A percentile compares a stretch with the other conserved stretches of the same genome.
These are phyloP conservation scores for Diorhabda sublineata DNA, from an alignment of 1,140 invertebrate genomes.

Conservation along the genomic window DNA sequence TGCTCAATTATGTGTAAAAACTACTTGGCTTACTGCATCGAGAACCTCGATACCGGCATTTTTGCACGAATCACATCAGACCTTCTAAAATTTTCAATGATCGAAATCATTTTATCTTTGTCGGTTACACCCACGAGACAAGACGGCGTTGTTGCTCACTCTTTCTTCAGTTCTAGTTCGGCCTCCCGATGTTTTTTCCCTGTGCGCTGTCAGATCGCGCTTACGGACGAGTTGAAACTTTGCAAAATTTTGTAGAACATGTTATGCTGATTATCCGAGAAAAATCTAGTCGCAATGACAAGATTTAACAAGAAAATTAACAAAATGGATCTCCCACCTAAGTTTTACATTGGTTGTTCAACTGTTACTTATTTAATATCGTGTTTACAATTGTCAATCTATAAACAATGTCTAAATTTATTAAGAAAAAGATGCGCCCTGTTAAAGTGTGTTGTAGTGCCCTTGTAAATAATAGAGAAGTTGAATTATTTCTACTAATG, in stretches of 20 bases:
- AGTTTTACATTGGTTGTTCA: conserved; percentile 1
- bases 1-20: too few species aligned
- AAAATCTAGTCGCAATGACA: conserved; percentile 8
- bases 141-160: neutral
- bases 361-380: conserved; percentile 12
- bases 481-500: conserved; percentile 22
- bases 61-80: neutral
- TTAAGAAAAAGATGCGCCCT: conserved; percentile 17
- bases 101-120: conserved; percentile 5
- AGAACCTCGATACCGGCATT: neutral
- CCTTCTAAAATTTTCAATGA: neutral
- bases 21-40: neutral
- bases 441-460: conserved; percentile 25
- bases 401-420: conserved; percentile 25
- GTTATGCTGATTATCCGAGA: neutral
- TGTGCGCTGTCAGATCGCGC: neutral
- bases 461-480: conserved; percentile 25
- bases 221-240: conserved; percentile 18
- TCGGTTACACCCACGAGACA: neutral
- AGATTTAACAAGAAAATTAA: conserved; percentile 19
- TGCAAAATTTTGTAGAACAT: conserved; percentile 4
- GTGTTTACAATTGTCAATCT: conserved; percentile 14
- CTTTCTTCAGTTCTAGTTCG: neutral
- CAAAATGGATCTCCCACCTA: conserved; percentile 20
- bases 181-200: conserved; percentile 6